phyloP scores from a whole-genome alignment of 2,797 vertebrate species.

The Hydrocynus forskahlii region DNA sequence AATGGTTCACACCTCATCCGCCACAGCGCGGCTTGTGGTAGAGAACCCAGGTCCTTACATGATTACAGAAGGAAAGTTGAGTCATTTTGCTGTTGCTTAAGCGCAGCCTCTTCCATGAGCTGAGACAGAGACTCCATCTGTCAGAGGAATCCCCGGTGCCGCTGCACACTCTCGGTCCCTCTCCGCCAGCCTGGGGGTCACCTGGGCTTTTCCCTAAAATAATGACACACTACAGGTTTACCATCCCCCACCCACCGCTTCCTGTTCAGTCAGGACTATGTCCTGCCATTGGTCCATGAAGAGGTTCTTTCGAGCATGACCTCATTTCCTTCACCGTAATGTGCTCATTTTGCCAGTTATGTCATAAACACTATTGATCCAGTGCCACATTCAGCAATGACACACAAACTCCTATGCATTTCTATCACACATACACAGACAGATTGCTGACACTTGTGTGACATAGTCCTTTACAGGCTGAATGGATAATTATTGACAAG shows the following conservation, averaged over 20 bases:
- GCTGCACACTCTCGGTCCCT: slow-evolving; percentile 1
- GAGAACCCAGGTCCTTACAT: slow-evolving; percentile 48
- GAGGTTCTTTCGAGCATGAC: slow-evolving; percentile 67
- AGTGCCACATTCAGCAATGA: background rate
- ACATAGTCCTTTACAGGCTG: background rate
- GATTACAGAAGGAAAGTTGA: slow-evolving; percentile 65
- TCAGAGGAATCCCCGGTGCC: slow-evolving; percentile 64
- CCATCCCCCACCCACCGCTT: slow-evolving; percentile 73
- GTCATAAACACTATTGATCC: slow-evolving; percentile 29
- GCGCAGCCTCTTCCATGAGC: slow-evolving; percentile 60
- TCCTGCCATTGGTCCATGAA: slow-evolving; percentile 51
- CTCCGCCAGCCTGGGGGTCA: slow-evolving; percentile 39
- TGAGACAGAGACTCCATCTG: slow-evolving; percentile 46
- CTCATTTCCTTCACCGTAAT: slow-evolving; percentile 69
- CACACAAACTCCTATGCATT: background rate
- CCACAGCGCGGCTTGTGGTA: slow-evolving; percentile 36
- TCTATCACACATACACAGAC: slow-evolving; percentile 1
- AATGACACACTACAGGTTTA: slow-evolving; percentile 40
- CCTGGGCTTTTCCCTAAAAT: slow-evolving; percentile 57
- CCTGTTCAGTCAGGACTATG: slow-evolving; percentile 67
- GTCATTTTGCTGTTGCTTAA: slow-evolving; percentile 61
- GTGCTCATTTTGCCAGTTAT: slow-evolving; percentile 16
- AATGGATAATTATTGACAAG: background rate
- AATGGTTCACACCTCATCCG: slow-evolving; percentile 12
- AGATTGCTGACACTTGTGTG: background rate